A percentile compares a stretch with the other conserved stretches of the same genome.
phyloP scores from a whole-genome alignment of 2,797 vertebrate genomes.

The Aselliscus stoliczkanus region DNA sequence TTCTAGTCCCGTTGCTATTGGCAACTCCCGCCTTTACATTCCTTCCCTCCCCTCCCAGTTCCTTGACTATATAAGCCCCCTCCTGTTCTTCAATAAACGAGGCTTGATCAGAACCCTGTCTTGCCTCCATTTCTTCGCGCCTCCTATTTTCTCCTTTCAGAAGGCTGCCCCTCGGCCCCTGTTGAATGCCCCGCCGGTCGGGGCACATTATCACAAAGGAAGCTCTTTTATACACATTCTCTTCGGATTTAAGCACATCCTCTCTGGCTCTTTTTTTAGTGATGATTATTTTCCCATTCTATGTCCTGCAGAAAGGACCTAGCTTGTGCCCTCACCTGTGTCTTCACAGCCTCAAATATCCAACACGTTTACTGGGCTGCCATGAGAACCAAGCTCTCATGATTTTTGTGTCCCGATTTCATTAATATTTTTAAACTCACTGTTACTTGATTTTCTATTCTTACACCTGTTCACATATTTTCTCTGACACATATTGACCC shows the following conservation, averaged over 20 bases:
- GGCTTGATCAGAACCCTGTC: too few relatives aligned
- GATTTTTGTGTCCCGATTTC: slow-evolving; percentile 48
- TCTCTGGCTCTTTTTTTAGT: neutral
- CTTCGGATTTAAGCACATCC: neutral
- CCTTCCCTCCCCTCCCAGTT: too few relatives aligned
- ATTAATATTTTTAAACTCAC: slow-evolving; percentile 54
- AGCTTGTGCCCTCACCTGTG: too few relatives aligned
- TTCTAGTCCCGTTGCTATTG: too few relatives aligned
- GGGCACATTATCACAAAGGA: neutral
- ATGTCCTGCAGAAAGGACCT: neutral
- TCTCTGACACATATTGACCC: slow-evolving; percentile 45
- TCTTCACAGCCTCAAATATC: neutral
- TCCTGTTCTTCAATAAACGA: too few relatives aligned
- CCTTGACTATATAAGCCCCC: too few relatives aligned
- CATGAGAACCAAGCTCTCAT: neutral
- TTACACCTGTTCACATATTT: slow-evolving; percentile 52
- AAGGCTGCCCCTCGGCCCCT: too few relatives aligned
- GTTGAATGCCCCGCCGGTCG: too few relatives aligned
- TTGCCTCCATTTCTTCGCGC: too few relatives aligned
- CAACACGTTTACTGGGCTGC: neutral
- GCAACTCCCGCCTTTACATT: too few relatives aligned
- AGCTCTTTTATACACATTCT: neutral
- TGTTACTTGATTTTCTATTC: slow-evolving; percentile 53
- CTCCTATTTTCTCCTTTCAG: too few relatives aligned
- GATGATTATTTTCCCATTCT: neutral